Evolutionary conservation across 1,140 invertebrate species (phyloP), one percentile per base, ranked within the genome.

Genomic region (Cryptotermes secundus): DNA sequence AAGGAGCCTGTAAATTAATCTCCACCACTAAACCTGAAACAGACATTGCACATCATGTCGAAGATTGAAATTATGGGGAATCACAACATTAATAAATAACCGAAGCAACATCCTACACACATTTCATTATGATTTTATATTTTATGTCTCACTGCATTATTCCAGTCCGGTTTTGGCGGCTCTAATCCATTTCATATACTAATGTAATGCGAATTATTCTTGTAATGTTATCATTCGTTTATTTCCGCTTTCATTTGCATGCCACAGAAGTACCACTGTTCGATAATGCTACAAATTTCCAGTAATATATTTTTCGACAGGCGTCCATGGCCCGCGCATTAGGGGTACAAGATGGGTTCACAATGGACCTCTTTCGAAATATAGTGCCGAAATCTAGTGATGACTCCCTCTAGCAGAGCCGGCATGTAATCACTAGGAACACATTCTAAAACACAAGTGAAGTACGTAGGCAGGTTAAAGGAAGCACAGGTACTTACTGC

Each of bases 321-420:
- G 83, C 83, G 83, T 83, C 59, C 83, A 83, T 83, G 83, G 83
- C 34, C 83, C 83, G 83, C 83, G 83, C 81, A 59, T 42, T 83
- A 84, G 80, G 53, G 84, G 84, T 49, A 81, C 84, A 84, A 84
- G 84, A 84, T 84, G 84, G 84, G 84, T 82, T 82, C 84, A 81
- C 81, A 81, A 45, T 84, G 84, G 72, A 84, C 84, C 45, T 82
- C 81, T 84, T 84, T 84, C 84, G 81, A 83, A 83, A 83, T 72
- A 45, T 36, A 65, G 49, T 83, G 83, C 49, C 53, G 38, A 83
- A 49, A 83, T 83, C 79, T 83, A 83, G 83, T 26, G 34, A 81
- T 81, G 35, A 45, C 81, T 82, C 81, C 81, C n/a, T 82, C 81
- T 45, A 82, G 38, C 34, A 53, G 38, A 82, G 59, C 59, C 59